Conservation (phyloP, 2,113 vertebrate genomes). For the Eretmochelys imbricata region DNA sequence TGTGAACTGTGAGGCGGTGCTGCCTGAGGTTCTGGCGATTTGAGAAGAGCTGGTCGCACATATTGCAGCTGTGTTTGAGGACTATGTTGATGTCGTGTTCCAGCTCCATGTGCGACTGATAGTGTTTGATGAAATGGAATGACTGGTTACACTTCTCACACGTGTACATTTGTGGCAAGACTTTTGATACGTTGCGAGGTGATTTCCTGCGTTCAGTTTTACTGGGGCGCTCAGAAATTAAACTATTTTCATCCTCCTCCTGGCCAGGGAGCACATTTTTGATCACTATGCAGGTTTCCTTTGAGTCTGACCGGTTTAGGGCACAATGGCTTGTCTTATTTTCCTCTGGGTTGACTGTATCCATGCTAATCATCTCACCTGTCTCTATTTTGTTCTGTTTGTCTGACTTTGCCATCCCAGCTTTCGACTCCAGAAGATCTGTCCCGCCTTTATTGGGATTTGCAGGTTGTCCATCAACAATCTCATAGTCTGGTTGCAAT, state of each 20-base stretch:
- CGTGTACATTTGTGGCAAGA: rapidly evolving
- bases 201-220: not conserved
- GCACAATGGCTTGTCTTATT: rapidly evolving
- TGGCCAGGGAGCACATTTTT: not conserved
- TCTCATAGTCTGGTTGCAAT: not conserved
- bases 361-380: rapidly evolving
- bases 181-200: rapidly evolving
- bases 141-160: constrained; percentile 4
- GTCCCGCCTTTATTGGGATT: not conserved
- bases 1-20: constrained; percentile 34
- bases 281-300: not conserved
- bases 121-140: constrained; percentile 17
- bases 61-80: constrained; percentile 28
- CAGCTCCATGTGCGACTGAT: not conserved
- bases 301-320: not conserved
- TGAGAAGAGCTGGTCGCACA: constrained; percentile 47
- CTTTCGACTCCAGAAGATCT: not conserved
- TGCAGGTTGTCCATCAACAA: not conserved
- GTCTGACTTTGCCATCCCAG: not conserved
- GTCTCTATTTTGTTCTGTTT: not conserved
- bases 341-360: rapidly evolving
- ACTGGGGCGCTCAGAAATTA: not conserved
- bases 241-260: not conserved
- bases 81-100: not conserved
- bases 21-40: constrained; percentile 36